Percentiles rank a stretch among this genome's conserved stretches.
These are phyloP conservation scores for Bolinopsis microptera DNA, from an alignment of 37 sponge, comb jelly and placozoan genomes.

Conservation along the genomic window DNA sequence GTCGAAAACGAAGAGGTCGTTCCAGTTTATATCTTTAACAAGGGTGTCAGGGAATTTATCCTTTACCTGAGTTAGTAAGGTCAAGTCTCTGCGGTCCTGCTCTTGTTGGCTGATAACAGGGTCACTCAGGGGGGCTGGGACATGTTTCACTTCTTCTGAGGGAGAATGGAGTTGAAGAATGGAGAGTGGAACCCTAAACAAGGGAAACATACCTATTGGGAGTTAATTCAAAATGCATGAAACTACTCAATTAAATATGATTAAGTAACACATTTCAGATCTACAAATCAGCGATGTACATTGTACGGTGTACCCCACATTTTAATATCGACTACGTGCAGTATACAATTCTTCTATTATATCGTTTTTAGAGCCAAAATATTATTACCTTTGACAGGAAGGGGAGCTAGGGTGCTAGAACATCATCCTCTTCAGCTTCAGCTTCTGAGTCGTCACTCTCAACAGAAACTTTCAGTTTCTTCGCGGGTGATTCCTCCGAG, in stretches of 20 bases:
- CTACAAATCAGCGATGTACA: too few species aligned
- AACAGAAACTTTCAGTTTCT: background rate
- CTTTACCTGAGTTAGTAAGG: background rate
- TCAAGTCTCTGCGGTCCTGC: background rate
- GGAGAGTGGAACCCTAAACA: too few species aligned
- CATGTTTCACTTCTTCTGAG: too few species aligned
- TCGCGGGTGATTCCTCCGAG: background rate
- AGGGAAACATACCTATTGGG: too few species aligned
- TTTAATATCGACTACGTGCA: too few species aligned
- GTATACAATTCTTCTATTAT: too few species aligned
- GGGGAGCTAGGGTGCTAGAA: background rate
- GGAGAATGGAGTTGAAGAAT: too few species aligned
- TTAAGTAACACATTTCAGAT: too few species aligned
- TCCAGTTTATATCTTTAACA: constrained; percentile 28
- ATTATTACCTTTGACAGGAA: background rate
- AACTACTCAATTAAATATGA: too few species aligned
- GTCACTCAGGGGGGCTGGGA: background rate
- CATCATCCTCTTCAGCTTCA: background rate
- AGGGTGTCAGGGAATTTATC: constrained; percentile 9
- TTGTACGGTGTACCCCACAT: too few species aligned
- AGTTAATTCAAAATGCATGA: too few species aligned
- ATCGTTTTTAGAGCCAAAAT: too few species aligned
- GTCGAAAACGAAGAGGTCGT: background rate
- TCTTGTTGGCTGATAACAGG: constrained; percentile 45
- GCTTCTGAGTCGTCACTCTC: background rate